Base-by-base conservation (phyloP, 1,140 invertebrate species). In the Brachionus plicatilis region DNA sequence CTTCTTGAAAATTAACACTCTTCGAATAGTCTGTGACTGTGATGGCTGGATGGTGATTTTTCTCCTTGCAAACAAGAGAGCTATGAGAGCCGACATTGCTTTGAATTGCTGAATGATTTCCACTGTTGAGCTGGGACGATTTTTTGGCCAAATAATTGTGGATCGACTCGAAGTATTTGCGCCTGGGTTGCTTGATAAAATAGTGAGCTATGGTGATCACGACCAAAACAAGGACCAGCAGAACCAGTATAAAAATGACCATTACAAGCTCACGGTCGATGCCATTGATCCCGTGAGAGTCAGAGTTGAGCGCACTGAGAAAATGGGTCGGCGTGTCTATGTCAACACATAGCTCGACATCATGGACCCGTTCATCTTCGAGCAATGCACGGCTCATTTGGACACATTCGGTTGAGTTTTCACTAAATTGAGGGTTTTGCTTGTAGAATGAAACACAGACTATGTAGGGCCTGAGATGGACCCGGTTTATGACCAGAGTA, bases 391-490 rank as follows among this genome's bases (percentile, higher is more conserved):
- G 8, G 4, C 12, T 76, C 20, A 76, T 43, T 12, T 45, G 24
- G 11, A 3, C 12, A 27, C 43, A 76, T 0, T 20, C 12, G 1
- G 79, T 60, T 1, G 53, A 20, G 24, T 65, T 43, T 47, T 82
- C 53, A 14, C 17, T 8, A 9, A 45, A 20, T 9, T 43, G n/a
- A 0, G 20, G 20, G 12, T 50, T 50, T 14, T 76, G 27, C 29
- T 76, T 76, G 27, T 37, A 82, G 20, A 82, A 82, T 12, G 65
- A 33, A 20, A 82, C 79, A 82, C 79, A 82, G 5, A 82, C 65
- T 11, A 82, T 45, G 37, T 82, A 82, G 20, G 79, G 79, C n/a
- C 29, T 82, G 17, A 82, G 11, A 68, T 68, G 79, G 5, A 47
- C 79, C 9, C 79, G 53, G 43, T 82, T 24, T 60, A 82, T 65